Evolutionary conservation across 2,113 vertebrate species (phyloP), one percentile per base, ranked within the genome.

Genomic region (Callipepla californica): DNA sequence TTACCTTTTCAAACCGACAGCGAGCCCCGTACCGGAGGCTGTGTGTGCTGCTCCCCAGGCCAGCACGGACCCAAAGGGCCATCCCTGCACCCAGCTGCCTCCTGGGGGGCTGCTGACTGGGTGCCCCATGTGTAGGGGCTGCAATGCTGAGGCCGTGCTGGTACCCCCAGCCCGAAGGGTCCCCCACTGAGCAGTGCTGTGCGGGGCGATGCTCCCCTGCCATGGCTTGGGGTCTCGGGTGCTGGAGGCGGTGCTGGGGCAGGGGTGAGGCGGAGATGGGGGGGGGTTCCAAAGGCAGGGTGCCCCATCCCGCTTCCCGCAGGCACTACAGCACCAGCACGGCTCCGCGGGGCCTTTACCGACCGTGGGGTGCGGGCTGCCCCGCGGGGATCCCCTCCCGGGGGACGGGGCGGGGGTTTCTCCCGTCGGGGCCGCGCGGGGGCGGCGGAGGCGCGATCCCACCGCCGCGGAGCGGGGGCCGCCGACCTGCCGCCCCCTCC

Each of bases 41-140:
- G 9, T 38, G n/a, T 0, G 0, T 12, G 19, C 0, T 58, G 55
- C 55, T n/a, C 55, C 55, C 55, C 5, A 11, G 34, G 6, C 0
- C 3, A 6, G 30, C 19, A 1, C 13, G 19, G n/a, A 7, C 66
- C 13, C 1, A 1, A 25, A 62, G n/a, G 50, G 48, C 67, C 16
- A 32, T 11, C 9, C 32, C 61, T 63, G 61, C 36, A 28, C 23
- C 61, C 1, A 4, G 48, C 40, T 40, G 42, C 20, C 14, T 11
- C 11, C 5, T 34, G 40, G 13, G 57, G 40, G 14, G 85, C 82
- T 0, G 0, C 48, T 34, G 73, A 45, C 30, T 3, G 3, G 59
- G 8, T 34, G 51, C 13, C 6, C 77, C 63, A 6, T 0, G 14
- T 77, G 75, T 57, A 0, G 0, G 18, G 42, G 66, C 61, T 45